A percentile compares a stretch with the other conserved stretches of the same genome.
Conservation (phyloP, 2,797 vertebrate species). For the Parambassis ranga region DNA sequence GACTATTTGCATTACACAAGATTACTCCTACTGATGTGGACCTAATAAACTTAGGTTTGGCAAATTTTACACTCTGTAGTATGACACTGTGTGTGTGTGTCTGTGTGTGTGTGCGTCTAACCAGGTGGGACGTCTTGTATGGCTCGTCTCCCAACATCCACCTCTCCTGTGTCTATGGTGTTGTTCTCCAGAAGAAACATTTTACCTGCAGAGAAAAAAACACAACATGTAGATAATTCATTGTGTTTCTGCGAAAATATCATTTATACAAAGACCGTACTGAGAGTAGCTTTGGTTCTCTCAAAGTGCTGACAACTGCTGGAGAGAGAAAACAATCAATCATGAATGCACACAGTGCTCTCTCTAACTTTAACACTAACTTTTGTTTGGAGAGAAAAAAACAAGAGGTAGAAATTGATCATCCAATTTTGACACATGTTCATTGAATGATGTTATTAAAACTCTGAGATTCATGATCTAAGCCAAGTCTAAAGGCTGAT, state of each 20-base stretch:
- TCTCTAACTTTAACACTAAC: no score
- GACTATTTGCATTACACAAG: no score
- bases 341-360: no score
- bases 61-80: background rate
- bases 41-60: no score
- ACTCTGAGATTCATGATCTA: no score
- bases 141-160: conserved; percentile 92
- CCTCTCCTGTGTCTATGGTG: conserved; percentile 96
- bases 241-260: background rate
- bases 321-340: no score
- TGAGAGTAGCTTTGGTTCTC: background rate
- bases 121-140: conserved; percentile 91
- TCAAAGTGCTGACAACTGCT: background rate
- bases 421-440: no score
- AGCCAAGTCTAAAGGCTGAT: no score
- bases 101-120: conserved; percentile 4
- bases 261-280: background rate
- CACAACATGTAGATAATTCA: background rate
- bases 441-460: no score
- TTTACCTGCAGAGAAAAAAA: conserved; percentile 82
- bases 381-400: background rate
- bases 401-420: no score
- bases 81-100: background rate
- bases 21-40: no score
- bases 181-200: conserved; percentile 94